Conservation (phyloP, 1,140 invertebrate genomes). For the Phenacoccus solenopsis region DNA sequence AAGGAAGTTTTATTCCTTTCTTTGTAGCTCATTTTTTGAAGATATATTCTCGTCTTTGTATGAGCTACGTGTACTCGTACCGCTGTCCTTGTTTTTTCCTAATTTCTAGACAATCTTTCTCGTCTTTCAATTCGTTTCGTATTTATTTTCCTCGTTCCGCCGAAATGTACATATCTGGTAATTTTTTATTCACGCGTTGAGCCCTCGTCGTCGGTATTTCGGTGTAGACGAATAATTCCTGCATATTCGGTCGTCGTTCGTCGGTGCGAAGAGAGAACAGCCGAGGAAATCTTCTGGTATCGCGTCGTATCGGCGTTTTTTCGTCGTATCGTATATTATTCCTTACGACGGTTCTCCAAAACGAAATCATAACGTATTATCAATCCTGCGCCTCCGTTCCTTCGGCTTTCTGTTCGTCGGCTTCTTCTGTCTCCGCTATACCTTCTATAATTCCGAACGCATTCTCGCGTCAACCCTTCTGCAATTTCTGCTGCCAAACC, state of each 20-base stretch:
- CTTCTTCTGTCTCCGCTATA: not conserved
- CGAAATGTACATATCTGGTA: not conserved
- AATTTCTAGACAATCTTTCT: not conserved
- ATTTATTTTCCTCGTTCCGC: not conserved
- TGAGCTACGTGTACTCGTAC: not conserved
- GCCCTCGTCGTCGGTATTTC: not conserved
- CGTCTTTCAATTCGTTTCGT: slow-evolving; percentile 5
- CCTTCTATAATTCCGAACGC: not conserved
- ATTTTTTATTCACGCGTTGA: not conserved
- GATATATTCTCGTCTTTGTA: not conserved
- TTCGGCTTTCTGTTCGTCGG: slow-evolving; percentile 8
- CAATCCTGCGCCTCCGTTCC: slow-evolving; percentile 7
- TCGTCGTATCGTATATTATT: not conserved
- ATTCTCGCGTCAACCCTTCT: not conserved
- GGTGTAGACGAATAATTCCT: not conserved
- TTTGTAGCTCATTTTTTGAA: not conserved
- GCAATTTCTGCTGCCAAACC: not conserved
- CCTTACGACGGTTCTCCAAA: not conserved
- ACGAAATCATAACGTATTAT: slow-evolving; percentile 12
- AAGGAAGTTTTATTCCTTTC: not conserved
- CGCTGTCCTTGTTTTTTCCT: not conserved
- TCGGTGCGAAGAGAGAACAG: too few species aligned
- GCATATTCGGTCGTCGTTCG: not conserved
- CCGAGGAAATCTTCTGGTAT: too few species aligned
- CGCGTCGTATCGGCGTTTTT: too few species aligned